Base-by-base conservation (phyloP, 2,113 vertebrate genomes). In the Reinhardtius hippoglossoides region DNA sequence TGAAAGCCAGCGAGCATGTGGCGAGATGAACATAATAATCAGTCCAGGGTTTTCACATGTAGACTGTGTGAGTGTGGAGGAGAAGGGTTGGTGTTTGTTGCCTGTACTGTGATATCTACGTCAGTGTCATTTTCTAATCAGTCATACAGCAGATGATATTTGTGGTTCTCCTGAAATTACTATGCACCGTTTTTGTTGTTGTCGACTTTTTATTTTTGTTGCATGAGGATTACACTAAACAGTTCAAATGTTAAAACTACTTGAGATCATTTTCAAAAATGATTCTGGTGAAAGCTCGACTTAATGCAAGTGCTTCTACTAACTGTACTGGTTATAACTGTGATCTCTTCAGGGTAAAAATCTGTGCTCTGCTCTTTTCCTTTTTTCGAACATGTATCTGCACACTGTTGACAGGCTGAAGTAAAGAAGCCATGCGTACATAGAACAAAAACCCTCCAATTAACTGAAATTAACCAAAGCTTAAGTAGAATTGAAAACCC, bases 51-150 rank as follows among this genome's bases (percentile, higher is more conserved):
- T 69, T 37, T n/a, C 46, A 71, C 58, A 27, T 73, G 40, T 15
- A 42, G 72, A 68, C 67, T 74, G 58, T 74, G 62, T 42, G 9
- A n/a, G 27, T 59, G 58, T 77, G 65, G 57, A 67, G 64, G 66
- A 50, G 58, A 60, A 37, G 42, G 44, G 68, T 85, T 52, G 46
- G 5, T 67, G 61, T 88, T 55, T 74, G 71, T 84, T 80, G 59
- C 85, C 78, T 88, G 80, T 88, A 86, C 84, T 92, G 89, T 90
- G 90, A 91, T 75, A 77, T 83, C 75, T 85, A 73, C 74, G 71
- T 83, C 58, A 55, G 80, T 89, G 81, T 83, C 76, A 55, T 57
- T 58, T 59, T 78, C 67, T 52, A 66, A 85, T 68, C 66, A 83
- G 75, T 69, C 58, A 67, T 37, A 67, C 46, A 82, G 27, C 61